A percentile compares a stretch with the other conserved stretches of the same genome.
Evolutionary conservation across 2,888 invertebrate genomes (phyloP).

Genomic region (Deladenus siricidicola): DNA sequence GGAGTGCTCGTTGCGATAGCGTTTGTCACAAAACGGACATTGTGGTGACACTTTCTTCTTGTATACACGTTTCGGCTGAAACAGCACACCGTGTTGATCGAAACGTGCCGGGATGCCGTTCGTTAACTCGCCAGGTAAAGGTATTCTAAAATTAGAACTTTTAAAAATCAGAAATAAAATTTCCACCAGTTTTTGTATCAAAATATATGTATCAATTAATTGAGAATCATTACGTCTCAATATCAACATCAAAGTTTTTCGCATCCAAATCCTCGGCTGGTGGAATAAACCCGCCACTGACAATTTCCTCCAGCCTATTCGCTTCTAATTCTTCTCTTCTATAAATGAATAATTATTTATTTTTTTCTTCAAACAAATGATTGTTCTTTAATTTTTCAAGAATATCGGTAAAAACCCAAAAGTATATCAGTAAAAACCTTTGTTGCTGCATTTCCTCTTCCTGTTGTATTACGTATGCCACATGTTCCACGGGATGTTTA

Average conservation of each 20-base stretch:
- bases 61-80: slow-evolving; percentile 39
- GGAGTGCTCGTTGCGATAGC: slow-evolving; percentile 52
- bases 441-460: slow-evolving; percentile 45
- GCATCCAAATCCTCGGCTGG: slow-evolving; percentile 46
- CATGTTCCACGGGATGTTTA: slow-evolving; percentile 45
- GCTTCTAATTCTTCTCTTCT: slow-evolving; percentile 44
- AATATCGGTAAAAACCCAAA: too few species aligned
- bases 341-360: slow-evolving; percentile 1
- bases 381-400: too few species aligned
- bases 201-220: neutral
- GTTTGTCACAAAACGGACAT: slow-evolving; percentile 54
- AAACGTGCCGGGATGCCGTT: slow-evolving; percentile 43
- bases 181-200: neutral
- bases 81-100: slow-evolving; percentile 40
- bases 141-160: slow-evolving; percentile 35
- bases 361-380: neutral
- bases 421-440: too few species aligned
- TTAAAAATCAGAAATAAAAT: neutral
- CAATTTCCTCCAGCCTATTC: slow-evolving; percentile 47
- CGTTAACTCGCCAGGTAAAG: slow-evolving; percentile 47
- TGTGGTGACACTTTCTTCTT: slow-evolving; percentile 53
- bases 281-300: slow-evolving; percentile 53
- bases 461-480: slow-evolving; percentile 47
- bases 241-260: slow-evolving; percentile 25
- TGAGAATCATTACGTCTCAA: slow-evolving; percentile 19